Percentiles rank a stretch among this genome's conserved stretches.
Evolutionary conservation across 2,113 vertebrate genomes (phyloP).

Genomic region (Promerops cafer): DNA sequence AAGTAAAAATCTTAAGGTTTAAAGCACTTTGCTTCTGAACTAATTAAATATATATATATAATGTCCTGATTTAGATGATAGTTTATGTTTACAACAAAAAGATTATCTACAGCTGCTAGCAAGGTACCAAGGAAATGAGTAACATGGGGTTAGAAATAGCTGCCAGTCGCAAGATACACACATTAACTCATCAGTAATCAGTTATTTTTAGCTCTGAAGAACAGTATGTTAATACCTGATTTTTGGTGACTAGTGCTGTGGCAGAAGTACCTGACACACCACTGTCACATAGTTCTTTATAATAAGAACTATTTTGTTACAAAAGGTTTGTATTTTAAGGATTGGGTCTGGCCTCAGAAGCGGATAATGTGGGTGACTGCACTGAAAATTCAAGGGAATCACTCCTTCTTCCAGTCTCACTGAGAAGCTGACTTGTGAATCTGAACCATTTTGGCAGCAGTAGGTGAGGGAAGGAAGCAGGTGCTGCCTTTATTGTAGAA

Average conservation of each 20-base stretch:
- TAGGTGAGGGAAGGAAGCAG: not conserved
- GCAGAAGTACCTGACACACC: slow-evolving; percentile 59
- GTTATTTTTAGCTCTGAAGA: slow-evolving; percentile 62
- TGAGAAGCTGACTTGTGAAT: not conserved
- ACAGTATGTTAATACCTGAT: slow-evolving; percentile 61
- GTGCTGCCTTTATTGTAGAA: not conserved
- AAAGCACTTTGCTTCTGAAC: slow-evolving; percentile 74
- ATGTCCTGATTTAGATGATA: slow-evolving; percentile 69
- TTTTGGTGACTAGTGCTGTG: slow-evolving; percentile 54
- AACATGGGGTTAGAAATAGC: slow-evolving; percentile 60
- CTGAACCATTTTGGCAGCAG: not conserved
- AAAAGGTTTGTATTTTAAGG: slow-evolving; percentile 20
- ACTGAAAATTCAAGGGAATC: not conserved
- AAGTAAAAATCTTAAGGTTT: slow-evolving; percentile 57
- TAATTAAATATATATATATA: slow-evolving; percentile 51
- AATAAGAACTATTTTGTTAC: slow-evolving; percentile 50
- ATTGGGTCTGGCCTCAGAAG: not conserved
- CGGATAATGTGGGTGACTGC: not conserved
- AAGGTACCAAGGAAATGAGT: slow-evolving; percentile 63
- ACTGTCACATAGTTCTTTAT: slow-evolving; percentile 54
- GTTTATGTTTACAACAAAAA: slow-evolving; percentile 74
- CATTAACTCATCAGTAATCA: slow-evolving; percentile 49
- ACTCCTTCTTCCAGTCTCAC: not conserved
- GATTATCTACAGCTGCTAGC: slow-evolving; percentile 72
- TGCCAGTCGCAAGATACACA: slow-evolving; percentile 64